These are phyloP conservation scores for Aeoliscus strigatus DNA, from an alignment of 2,797 vertebrate species.

Conservation along the genomic window DNA sequence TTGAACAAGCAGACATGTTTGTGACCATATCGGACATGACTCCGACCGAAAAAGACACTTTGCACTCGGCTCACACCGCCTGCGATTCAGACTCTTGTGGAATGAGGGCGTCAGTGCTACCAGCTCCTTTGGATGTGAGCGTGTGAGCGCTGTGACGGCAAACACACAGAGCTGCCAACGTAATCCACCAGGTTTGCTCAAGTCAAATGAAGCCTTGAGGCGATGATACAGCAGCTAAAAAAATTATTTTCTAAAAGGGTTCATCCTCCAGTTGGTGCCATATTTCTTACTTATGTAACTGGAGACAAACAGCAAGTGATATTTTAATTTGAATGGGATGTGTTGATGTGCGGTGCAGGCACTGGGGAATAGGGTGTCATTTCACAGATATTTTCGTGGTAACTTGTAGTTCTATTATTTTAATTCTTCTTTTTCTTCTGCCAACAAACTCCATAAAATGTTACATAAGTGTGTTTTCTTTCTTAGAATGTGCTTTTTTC, in stretches of 20 bases:
- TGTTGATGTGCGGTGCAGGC: neutral
- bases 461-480: too few species aligned
- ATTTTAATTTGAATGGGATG: conserved; percentile 24
- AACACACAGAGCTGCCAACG: conserved; percentile 30
- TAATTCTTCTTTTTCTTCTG: neutral
- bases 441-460: too few species aligned
- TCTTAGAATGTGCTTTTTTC: too few species aligned
- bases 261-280: conserved; percentile 29
- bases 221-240: conserved; percentile 23
- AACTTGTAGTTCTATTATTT: neutral
- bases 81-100: neutral
- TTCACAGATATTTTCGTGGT: conserved; percentile 1
- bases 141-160: conserved; percentile 26
- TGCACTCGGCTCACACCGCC: conserved; percentile 2
- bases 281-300: conserved; percentile 28
- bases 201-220: conserved; percentile 44
- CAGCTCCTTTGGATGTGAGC: conserved; percentile 18
- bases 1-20: neutral
- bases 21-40: conserved; percentile 13
- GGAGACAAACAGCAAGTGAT: conserved; percentile 26
- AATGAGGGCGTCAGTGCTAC: conserved; percentile 17
- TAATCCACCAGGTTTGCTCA: conserved; percentile 34
- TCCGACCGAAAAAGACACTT: conserved; percentile 13
- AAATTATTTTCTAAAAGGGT: conserved; percentile 24
- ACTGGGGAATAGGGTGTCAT: neutral